Evolutionary conservation across 2,888 invertebrate species (phyloP), one percentile per base, ranked within the genome.

Genomic region (Philereme vetulata): DNA sequence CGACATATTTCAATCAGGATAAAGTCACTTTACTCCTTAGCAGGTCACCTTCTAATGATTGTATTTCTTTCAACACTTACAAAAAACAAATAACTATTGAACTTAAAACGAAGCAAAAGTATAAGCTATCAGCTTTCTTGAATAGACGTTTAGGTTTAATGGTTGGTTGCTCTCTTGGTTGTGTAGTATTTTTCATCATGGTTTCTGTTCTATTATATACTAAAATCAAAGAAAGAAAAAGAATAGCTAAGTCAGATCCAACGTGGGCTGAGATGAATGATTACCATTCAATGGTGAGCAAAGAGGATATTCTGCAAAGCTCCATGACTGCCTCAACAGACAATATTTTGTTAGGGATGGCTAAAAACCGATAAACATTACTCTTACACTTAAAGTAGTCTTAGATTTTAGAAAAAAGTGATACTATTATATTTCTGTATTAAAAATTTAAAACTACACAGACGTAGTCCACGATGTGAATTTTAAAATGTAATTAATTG

Each of bases 231-330:
- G 92, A 91, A 74, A 79, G 92, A 60, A 90, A 90, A 69, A 73
- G 91, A 70, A 92, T 92, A 60, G 91, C 92, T 3, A 90, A 92
- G 68, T 81, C 90, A 21, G 92, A 92, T 62, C 90, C 90, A 32
- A 77, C 82, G 1, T 92, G 92, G 91, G 79, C 90, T 5, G 92
- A 92, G 76, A 86, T 92, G 88, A 90, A 90, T 64, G 90, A 92
- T 70, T 92, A 90, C 63, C 89, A 89, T 76, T 91, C 90, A 11
- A 84, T 90, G 77, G 86, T 86, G 52, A 92, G 92, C 71, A 92
- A 90, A 74, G 92, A 92, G 59, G 90, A 92, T 66, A 82, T 91
- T 69, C 72, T 90, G 71, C 86, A 90, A 71, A 80, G 84, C 73
- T 90, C 90, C 34, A 91, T 80, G 9, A 86, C 89, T 45, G 90